Evolutionary conservation across 2,888 invertebrate genomes (phyloP).

Genomic region (Nemapogon koenigi): DNA sequence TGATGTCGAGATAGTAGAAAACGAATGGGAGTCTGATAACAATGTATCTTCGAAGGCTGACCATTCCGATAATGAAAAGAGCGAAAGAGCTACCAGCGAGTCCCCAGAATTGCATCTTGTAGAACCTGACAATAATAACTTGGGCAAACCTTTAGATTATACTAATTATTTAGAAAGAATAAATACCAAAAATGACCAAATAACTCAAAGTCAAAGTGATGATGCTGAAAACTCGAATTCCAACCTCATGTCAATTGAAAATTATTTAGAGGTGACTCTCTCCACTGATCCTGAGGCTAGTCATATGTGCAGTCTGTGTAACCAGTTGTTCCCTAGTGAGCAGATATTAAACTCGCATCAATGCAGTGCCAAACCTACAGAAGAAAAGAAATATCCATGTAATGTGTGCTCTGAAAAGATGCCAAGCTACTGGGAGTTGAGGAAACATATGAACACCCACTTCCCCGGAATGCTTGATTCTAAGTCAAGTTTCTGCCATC

Average conservation of each 20-base stretch:
- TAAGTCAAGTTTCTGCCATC: constrained; percentile 59
- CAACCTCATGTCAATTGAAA: constrained; percentile 59
- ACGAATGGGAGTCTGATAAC: constrained; percentile 58
- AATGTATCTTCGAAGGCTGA: constrained; percentile 53
- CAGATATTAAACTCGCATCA: constrained; percentile 45
- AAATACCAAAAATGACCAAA: constrained; percentile 47
- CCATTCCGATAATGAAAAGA: constrained; percentile 55
- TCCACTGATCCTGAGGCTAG: constrained; percentile 60
- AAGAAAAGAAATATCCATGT: constrained; percentile 58
- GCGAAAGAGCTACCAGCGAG: constrained; percentile 49
- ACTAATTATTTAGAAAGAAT: constrained; percentile 47
- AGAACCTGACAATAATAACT: constrained; percentile 56
- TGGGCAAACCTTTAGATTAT: constrained; percentile 43
- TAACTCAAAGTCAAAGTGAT: constrained; percentile 38
- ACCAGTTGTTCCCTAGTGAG: constrained; percentile 57
- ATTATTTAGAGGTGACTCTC: constrained; percentile 58
- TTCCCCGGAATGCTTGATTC: constrained; percentile 61
- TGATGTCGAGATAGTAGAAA: constrained; percentile 60
- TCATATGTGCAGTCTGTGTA: constrained; percentile 56
- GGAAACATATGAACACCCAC: constrained; percentile 57
- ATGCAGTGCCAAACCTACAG: constrained; percentile 51
- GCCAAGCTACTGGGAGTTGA: constrained; percentile 56
- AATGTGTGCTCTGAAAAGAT: constrained; percentile 59
- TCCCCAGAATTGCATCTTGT: constrained; percentile 53
- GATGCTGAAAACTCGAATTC: constrained; percentile 57